phyloP scores from a whole-genome alignment of 2,888 invertebrate genomes.

The Polymixis flavicincta region DNA sequence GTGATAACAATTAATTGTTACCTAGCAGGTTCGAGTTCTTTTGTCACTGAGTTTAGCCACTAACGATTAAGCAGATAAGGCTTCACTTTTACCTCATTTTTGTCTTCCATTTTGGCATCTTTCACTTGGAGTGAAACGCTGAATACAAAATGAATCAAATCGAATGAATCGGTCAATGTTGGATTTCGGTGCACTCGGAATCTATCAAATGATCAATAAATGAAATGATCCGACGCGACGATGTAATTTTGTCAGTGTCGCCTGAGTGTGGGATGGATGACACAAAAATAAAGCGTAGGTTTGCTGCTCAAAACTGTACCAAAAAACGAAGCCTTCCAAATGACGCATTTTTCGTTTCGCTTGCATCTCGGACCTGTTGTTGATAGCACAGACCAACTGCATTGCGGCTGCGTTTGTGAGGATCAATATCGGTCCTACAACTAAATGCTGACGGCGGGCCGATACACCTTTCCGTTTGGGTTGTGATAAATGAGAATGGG shows the following conservation, averaged over 20 bases:
- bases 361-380: neutral
- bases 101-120: no score
- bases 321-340: neutral
- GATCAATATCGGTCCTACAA: neutral
- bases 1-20: constrained; percentile 20
- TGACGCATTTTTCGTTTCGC: neutral
- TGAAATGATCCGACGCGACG: no score
- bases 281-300: neutral
- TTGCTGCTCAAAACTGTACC: neutral
- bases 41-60: neutral
- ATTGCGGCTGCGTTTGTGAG: constrained; percentile 1
- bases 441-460: neutral
- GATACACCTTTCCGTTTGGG: neutral
- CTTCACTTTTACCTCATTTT: no score
- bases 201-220: neutral
- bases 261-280: neutral
- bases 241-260: no score
- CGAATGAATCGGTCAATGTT: neutral
- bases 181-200: neutral
- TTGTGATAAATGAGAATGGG: neutral
- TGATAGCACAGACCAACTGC: neutral
- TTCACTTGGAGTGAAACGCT: neutral
- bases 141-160: neutral
- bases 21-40: neutral
- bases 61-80: neutral